phyloP scores from a whole-genome alignment of 2,113 vertebrate genomes.

The Emydura subglobosa region DNA sequence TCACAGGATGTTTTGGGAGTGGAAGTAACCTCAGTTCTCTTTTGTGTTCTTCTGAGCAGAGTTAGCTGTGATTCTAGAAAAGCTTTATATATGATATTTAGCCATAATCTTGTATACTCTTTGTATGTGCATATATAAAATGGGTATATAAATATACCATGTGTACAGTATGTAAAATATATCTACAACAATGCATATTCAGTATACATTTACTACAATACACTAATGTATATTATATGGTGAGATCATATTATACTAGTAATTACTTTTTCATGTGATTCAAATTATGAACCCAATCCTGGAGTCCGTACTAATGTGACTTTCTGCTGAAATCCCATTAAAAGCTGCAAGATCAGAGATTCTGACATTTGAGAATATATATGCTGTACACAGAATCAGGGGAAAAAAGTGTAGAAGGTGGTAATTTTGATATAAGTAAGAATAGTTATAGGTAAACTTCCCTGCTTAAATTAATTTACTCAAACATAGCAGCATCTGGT shows the following conservation, averaged over 20 bases:
- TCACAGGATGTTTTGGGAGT: neutral
- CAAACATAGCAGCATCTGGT: conserved; percentile 38
- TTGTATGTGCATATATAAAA: neutral
- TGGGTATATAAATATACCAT: neutral
- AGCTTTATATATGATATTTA: neutral
- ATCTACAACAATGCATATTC: neutral
- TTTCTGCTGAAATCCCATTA: neutral
- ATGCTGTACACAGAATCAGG: neutral
- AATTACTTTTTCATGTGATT: neutral
- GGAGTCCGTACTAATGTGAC: neutral
- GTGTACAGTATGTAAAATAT: neutral
- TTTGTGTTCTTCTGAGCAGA: conserved; percentile 6
- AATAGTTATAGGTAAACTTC: neutral
- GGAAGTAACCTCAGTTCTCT: neutral
- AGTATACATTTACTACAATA: neutral
- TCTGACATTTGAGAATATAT: neutral
- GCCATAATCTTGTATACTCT: neutral
- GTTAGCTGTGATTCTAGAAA: neutral
- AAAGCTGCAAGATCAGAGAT: neutral
- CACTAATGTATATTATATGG: neutral
- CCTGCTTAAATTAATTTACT: neutral
- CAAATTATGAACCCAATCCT: neutral
- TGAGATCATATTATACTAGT: fast-evolving
- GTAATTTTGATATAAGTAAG: neutral
- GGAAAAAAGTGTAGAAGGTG: neutral